A percentile compares a stretch with the other conserved stretches of the same genome.
Conservation (phyloP, 1,140 invertebrate genomes). For the Portunus trituberculatus region DNA sequence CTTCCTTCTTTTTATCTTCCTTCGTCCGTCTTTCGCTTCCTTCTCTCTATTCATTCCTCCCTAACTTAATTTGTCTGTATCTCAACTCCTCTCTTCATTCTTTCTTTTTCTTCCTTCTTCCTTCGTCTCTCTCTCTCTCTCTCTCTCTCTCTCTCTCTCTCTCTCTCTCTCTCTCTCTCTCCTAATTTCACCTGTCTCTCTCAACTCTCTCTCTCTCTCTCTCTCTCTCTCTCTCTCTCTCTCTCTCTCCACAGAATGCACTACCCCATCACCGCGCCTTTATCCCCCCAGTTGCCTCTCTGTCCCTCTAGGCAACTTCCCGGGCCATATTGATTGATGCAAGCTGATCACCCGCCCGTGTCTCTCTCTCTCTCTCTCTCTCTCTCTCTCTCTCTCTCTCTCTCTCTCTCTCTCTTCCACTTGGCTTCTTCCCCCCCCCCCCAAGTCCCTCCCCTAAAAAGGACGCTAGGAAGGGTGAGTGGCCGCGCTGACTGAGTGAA, state of each 20-base stretch:
- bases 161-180: background rate
- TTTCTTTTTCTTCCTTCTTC: background rate
- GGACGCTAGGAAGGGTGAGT: background rate
- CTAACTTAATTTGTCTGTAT: background rate
- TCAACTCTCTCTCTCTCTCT: background rate
- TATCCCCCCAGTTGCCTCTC: background rate
- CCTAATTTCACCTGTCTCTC: background rate
- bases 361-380: background rate
- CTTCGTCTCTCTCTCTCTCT: background rate
- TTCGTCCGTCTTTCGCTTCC: background rate
- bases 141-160: background rate
- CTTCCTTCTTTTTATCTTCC: background rate
- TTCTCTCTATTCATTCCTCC: background rate
- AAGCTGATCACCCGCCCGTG: slow-evolving; percentile 39
- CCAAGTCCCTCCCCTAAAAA: background rate
- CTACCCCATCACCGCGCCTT: background rate
- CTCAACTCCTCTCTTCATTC: background rate
- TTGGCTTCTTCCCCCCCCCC: background rate
- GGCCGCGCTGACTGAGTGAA: background rate
- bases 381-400: background rate
- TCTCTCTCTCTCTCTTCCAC: background rate
- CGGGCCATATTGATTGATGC: slow-evolving; percentile 58
- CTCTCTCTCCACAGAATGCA: background rate
- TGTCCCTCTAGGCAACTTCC: background rate
- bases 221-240: slow-evolving; percentile 25